Evolutionary conservation across 2,113 vertebrate species (phyloP).

Genomic region (Siniperca chuatsi): DNA sequence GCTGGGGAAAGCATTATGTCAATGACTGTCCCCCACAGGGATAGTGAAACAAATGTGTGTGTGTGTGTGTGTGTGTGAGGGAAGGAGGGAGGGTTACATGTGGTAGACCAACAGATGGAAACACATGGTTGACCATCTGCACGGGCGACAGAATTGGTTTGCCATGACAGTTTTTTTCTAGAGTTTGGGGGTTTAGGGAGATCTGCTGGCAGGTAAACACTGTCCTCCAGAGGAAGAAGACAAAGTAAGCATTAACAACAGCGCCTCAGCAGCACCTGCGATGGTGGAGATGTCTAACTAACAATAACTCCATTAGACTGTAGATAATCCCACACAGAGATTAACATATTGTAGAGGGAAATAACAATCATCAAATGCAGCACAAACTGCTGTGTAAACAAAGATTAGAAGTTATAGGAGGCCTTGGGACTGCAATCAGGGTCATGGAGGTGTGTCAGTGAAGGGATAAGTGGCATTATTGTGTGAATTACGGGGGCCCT

Average conservation of each 20-base stretch:
- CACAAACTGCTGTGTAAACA: slow-evolving; percentile 9
- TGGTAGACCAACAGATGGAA: slow-evolving; percentile 28
- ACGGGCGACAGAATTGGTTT: slow-evolving; percentile 4
- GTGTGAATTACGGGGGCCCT: background rate
- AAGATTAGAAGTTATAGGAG: background rate
- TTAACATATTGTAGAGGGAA: background rate
- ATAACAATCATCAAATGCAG: slow-evolving; percentile 24
- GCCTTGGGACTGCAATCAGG: background rate
- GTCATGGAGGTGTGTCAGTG: background rate
- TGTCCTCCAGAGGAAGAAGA: slow-evolving; percentile 38
- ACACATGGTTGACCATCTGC: slow-evolving; percentile 40
- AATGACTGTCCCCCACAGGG: too few relatives aligned
- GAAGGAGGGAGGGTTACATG: background rate
- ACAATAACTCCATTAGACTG: slow-evolving; percentile 24
- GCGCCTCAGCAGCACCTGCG: slow-evolving; percentile 27
- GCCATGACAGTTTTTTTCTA: background rate
- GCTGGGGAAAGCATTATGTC: too few relatives aligned
- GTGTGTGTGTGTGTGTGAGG: background rate
- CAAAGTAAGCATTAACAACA: slow-evolving; percentile 16
- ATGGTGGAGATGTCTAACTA: background rate
- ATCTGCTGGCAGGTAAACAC: slow-evolving; percentile 27
- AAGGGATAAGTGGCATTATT: background rate
- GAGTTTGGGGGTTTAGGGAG: background rate
- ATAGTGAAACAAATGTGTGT: too few relatives aligned
- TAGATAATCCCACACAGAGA: slow-evolving; percentile 23